Evolutionary conservation across 2,113 vertebrate species (phyloP).

Genomic region (Centropristis striata): DNA sequence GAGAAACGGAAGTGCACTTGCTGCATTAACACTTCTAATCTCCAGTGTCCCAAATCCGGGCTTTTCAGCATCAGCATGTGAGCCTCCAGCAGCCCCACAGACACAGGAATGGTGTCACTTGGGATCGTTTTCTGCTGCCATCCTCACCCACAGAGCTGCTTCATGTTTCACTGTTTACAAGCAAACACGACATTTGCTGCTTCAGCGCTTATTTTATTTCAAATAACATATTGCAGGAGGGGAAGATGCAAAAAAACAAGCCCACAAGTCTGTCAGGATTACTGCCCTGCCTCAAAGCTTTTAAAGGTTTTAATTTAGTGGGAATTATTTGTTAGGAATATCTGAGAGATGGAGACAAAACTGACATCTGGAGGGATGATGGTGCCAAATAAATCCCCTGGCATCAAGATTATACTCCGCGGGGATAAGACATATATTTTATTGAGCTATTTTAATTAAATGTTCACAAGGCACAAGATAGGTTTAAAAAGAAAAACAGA

Average conservation of each 20-base stretch:
- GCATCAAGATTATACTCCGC: slow-evolving; percentile 12
- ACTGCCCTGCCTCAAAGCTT: background rate
- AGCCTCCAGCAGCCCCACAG: background rate
- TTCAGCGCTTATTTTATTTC: background rate
- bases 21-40: slow-evolving; percentile 53
- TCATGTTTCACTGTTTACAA: slow-evolving; percentile 5
- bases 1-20: background rate
- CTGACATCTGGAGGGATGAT: slow-evolving; percentile 29
- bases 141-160: slow-evolving; percentile 7
- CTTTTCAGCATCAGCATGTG: slow-evolving; percentile 11
- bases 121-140: slow-evolving; percentile 7
- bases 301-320: background rate
- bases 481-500: background rate
- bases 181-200: background rate
- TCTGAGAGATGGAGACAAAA: slow-evolving; percentile 5
- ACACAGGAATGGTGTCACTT: background rate
- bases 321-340: background rate
- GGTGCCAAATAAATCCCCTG: background rate
- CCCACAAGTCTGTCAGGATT: background rate
- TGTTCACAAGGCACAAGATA: background rate
- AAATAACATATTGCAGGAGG: background rate
- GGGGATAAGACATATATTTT: background rate
- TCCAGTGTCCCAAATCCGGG: slow-evolving; percentile 40
- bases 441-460: slow-evolving; percentile 7
- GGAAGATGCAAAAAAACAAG: background rate